Conservation (phyloP, 2,113 vertebrate species). For the Etia nguti region DNA sequence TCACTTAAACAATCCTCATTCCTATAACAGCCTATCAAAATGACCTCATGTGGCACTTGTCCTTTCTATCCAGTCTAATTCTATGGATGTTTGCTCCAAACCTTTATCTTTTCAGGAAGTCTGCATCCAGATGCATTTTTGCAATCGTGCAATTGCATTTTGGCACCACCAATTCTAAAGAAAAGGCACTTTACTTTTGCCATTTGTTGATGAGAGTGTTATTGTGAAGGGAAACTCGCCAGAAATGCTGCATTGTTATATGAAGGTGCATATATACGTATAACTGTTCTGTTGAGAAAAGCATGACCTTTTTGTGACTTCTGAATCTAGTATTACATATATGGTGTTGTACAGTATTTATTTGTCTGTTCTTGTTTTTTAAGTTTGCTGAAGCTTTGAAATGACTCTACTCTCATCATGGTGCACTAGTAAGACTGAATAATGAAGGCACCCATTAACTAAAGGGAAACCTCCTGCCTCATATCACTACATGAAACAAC, state of each 20-base stretch:
- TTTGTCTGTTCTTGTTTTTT: conserved; percentile 64
- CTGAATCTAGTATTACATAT: conserved; percentile 66
- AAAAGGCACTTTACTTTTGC: conserved; percentile 76
- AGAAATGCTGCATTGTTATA: conserved; percentile 57
- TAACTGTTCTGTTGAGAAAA: conserved; percentile 53
- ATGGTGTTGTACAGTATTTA: conserved; percentile 82
- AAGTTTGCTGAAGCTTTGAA: conserved; percentile 68
- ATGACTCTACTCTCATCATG: conserved; percentile 57
- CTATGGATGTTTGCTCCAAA: conserved; percentile 41
- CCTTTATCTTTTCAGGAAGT: conserved; percentile 60
- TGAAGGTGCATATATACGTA: conserved; percentile 39
- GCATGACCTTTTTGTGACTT: conserved; percentile 66
- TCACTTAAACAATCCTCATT: neutral
- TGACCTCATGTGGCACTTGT: neutral
- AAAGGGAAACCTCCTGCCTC: conserved; percentile 68
- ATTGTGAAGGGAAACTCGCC: conserved; percentile 52
- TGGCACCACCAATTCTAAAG: conserved; percentile 51
- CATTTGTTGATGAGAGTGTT: conserved; percentile 37
- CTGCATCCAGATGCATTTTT: conserved; percentile 31
- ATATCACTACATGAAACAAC: conserved; percentile 40
- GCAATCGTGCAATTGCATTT: conserved; percentile 39
- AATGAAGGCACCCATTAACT: conserved; percentile 44
- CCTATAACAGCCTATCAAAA: neutral
- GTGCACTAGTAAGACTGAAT: conserved; percentile 66
- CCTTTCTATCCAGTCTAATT: conserved; percentile 30